Conservation (phyloP, 2,113 vertebrate genomes). For the Petrocephalus microphthalmus region DNA sequence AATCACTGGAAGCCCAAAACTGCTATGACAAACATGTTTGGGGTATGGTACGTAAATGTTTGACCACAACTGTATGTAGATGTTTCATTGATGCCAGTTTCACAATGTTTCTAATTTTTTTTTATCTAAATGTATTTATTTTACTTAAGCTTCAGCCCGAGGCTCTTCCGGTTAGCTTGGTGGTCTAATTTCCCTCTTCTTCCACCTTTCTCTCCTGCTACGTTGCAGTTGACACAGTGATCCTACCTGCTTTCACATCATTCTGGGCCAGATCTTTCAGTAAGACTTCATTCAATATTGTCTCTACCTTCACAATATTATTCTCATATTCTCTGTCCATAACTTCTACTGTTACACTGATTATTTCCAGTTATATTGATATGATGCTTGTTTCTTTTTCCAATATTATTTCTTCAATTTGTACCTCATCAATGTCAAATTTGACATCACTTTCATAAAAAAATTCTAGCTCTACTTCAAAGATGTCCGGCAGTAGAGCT, state of each 20-base stretch:
- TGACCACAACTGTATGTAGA: not conserved
- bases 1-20: not conserved
- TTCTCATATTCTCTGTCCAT: not conserved
- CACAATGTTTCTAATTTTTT: not conserved
- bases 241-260: not conserved
- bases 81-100: not conserved
- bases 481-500: too few species aligned
- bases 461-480: too few species aligned
- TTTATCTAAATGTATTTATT: not conserved
- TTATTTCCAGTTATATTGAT: not conserved
- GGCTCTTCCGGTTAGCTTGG: too few species aligned
- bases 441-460: too few species aligned
- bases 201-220: too few species aligned
- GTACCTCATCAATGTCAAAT: too few species aligned
- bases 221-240: not conserved
- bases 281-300: not conserved
- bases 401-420: too few species aligned
- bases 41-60: not conserved
- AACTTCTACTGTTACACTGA: not conserved
- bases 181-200: too few species aligned
- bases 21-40: not conserved
- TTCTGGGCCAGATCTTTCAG: not conserved
- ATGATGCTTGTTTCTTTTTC: not conserved
- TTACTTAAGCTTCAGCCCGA: too few species aligned
- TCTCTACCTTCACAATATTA: not conserved